Evolutionary conservation across 1,140 invertebrate species (phyloP).

Genomic region (Dreissena rostriformis): DNA sequence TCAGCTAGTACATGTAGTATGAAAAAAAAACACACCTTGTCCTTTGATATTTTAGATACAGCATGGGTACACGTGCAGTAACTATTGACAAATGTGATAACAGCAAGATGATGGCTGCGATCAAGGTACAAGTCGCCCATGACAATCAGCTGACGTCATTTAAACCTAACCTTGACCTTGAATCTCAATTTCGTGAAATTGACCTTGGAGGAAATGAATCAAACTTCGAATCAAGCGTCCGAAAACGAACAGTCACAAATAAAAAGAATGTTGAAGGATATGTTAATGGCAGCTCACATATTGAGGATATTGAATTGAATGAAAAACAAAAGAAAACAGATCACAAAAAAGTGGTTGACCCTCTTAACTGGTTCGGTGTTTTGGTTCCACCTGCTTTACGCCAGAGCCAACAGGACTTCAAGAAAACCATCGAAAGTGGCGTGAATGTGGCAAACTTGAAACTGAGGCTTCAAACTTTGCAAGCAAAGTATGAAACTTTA

Average conservation of each 20-base stretch:
- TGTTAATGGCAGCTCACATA: background rate
- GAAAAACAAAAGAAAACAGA: slow-evolving; percentile 1
- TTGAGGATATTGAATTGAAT: background rate
- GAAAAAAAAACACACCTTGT: background rate
- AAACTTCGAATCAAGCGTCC: background rate
- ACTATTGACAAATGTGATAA: slow-evolving; percentile 59
- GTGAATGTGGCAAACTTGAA: slow-evolving; percentile 56
- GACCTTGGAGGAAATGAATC: background rate
- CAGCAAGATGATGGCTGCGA: slow-evolving; percentile 50
- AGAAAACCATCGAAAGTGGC: slow-evolving; percentile 20
- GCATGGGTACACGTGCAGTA: slow-evolving; percentile 54
- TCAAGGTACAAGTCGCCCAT: slow-evolving; percentile 27
- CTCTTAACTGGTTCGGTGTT: slow-evolving; percentile 70
- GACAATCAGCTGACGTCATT: slow-evolving; percentile 4
- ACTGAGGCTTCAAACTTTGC: slow-evolving; percentile 42
- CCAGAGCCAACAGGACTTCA: slow-evolving; percentile 65
- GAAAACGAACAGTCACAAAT: slow-evolving; percentile 23
- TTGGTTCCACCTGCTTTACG: slow-evolving; percentile 66
- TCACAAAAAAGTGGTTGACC: slow-evolving; percentile 43
- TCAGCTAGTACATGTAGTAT: background rate
- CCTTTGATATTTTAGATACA: slow-evolving; percentile 23
- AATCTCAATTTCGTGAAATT: slow-evolving; percentile 15
- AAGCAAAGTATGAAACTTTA: slow-evolving; percentile 16
- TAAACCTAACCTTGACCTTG: slow-evolving; percentile 8
- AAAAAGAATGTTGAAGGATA: background rate